These are phyloP conservation scores for Myripristis murdjan DNA, from an alignment of 2,797 vertebrate species.

Conservation along the genomic window DNA sequence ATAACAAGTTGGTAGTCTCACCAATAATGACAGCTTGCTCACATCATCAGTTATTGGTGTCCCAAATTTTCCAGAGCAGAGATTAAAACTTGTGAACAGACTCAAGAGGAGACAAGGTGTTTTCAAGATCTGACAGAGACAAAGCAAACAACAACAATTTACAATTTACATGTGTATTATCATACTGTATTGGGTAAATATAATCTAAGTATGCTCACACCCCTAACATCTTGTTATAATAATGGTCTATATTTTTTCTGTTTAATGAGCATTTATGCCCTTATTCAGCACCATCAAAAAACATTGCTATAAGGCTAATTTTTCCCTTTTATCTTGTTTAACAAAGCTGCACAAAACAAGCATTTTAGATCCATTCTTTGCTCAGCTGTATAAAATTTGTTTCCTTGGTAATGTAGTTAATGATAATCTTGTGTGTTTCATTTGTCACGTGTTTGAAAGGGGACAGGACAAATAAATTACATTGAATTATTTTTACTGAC, in stretches of 20 bases:
- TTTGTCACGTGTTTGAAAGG: not conserved
- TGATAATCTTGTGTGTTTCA: not conserved
- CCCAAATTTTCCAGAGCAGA: constrained; percentile 81
- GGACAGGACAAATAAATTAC: no score
- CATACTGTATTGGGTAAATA: no score
- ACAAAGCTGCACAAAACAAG: no score
- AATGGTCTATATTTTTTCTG: not conserved
- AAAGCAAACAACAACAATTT: not conserved
- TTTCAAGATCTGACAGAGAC: constrained; percentile 80
- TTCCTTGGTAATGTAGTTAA: not conserved
- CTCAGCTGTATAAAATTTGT: not conserved
- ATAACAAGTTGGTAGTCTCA: constrained; percentile 57
- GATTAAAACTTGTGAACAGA: constrained; percentile 78
- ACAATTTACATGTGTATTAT: not conserved
- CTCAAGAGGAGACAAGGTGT: constrained; percentile 83
- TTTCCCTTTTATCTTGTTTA: not conserved
- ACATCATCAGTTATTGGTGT: constrained; percentile 84
- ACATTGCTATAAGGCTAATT: no score
- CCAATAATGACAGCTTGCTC: constrained; percentile 82
- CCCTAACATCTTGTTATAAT: no score
- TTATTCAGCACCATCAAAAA: not conserved
- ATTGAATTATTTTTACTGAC: no score
- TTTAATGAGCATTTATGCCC: not conserved
- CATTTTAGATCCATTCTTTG: not conserved
- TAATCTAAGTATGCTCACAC: no score